These are phyloP conservation scores for Oxytorus armatus DNA, from an alignment of 2,888 invertebrate species.

Conservation along the genomic window DNA sequence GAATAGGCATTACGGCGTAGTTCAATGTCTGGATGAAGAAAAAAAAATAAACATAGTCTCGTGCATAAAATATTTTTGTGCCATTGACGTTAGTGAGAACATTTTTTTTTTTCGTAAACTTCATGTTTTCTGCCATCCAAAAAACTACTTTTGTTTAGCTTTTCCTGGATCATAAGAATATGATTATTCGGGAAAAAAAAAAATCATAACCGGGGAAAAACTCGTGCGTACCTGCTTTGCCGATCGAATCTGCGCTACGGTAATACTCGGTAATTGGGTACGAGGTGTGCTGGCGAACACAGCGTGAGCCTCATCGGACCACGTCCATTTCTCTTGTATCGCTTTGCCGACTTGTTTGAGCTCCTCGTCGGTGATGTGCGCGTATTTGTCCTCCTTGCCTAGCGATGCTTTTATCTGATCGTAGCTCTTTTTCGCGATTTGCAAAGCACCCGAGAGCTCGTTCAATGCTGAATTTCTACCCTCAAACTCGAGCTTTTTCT, in stretches of 20 bases:
- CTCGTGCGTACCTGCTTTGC: slow-evolving; percentile 90
- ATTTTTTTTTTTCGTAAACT: not conserved
- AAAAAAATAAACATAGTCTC: not conserved
- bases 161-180: too few species aligned
- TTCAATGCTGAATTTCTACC: slow-evolving; percentile 92
- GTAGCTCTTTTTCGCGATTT: slow-evolving; percentile 92
- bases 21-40: slow-evolving; percentile 84
- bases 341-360: slow-evolving; percentile 92
- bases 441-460: slow-evolving; percentile 91
- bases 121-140: not conserved
- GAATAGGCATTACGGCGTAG: slow-evolving; percentile 87
- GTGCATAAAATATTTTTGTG: not conserved
- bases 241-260: slow-evolving; percentile 91
- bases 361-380: slow-evolving; percentile 93
- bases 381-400: slow-evolving; percentile 89
- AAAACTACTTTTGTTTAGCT: not conserved
- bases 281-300: slow-evolving; percentile 88
- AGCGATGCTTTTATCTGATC: slow-evolving; percentile 87
- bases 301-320: slow-evolving; percentile 92
- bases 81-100: not conserved
- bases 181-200: too few species aligned
- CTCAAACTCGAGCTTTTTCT: slow-evolving; percentile 92
- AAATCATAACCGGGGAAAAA: not conserved
- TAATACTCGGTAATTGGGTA: slow-evolving; percentile 91
- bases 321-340: slow-evolving; percentile 86